phyloP scores from a whole-genome alignment of 2,113 vertebrate genomes.

The Planiliza haematocheilus region DNA sequence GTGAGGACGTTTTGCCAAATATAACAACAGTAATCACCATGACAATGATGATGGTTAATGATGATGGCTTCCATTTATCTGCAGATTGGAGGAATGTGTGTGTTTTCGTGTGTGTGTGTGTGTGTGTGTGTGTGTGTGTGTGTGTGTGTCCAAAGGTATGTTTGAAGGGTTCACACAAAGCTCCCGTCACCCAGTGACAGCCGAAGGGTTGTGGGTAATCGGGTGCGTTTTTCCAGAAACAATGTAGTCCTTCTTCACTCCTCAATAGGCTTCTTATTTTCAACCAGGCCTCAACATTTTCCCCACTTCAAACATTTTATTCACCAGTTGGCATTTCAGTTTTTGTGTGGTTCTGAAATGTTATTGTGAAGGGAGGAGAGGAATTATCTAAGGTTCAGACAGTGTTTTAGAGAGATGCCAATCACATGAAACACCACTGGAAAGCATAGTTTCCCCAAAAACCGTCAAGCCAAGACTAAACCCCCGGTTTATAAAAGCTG shows the following conservation, averaged over 20 bases:
- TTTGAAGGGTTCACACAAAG: slow-evolving; percentile 59
- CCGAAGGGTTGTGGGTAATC: slow-evolving; percentile 64
- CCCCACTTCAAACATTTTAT: slow-evolving; percentile 63
- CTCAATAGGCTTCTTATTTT: slow-evolving; percentile 75
- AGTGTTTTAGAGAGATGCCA: slow-evolving; percentile 24
- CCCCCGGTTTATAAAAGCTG: slow-evolving; percentile 24
- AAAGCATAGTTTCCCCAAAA: slow-evolving; percentile 15
- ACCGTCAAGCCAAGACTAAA: slow-evolving; percentile 17
- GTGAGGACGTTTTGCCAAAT: slow-evolving; percentile 42
- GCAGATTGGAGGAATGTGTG: slow-evolving; percentile 34
- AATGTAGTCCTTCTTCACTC: slow-evolving; percentile 76
- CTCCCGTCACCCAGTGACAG: slow-evolving; percentile 66
- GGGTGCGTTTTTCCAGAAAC: slow-evolving; percentile 65
- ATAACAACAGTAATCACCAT: slow-evolving; percentile 54
- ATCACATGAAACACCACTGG: slow-evolving; percentile 30
- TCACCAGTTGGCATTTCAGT: slow-evolving; percentile 67
- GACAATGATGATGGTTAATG: slow-evolving; percentile 68
- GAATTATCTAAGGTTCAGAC: slow-evolving; percentile 45
- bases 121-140: slow-evolving; percentile 17
- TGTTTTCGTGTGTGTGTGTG: slow-evolving; percentile 22
- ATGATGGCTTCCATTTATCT: slow-evolving; percentile 66
- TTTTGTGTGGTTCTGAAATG: slow-evolving; percentile 58
- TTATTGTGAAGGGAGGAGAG: slow-evolving; percentile 51
- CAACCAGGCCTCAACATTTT: slow-evolving; percentile 46
- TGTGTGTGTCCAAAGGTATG: slow-evolving; percentile 25